These are phyloP conservation scores for Zhuqinia jingwanae DNA, from an alignment of 2,888 invertebrate species.

Conservation along the genomic window DNA sequence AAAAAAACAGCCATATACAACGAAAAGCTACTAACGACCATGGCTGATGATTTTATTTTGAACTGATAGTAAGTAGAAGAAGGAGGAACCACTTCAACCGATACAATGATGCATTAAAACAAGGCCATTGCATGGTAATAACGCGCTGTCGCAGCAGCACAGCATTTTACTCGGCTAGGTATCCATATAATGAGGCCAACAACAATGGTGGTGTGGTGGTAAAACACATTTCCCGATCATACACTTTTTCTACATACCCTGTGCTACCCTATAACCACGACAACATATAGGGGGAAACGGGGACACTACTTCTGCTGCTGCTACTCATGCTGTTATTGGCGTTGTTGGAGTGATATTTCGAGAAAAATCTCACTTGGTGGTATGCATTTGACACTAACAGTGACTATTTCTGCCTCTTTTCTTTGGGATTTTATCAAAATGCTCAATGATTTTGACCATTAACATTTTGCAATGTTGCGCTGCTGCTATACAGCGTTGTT, in stretches of 20 bases:
- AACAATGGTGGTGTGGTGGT: not conserved
- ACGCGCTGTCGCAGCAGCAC: conserved; percentile 12
- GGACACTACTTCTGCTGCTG: not conserved
- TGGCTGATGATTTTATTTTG: conserved; percentile 39
- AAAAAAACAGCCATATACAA: not conserved
- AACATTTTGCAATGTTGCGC: conserved; percentile 30
- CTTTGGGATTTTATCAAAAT: conserved; percentile 27
- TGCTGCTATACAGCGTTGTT: not conserved
- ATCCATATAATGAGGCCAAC: conserved; percentile 21
- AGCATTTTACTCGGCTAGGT: not conserved
- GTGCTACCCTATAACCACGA: too few relatives aligned
- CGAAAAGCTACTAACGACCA: conserved; percentile 1
- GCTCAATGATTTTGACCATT: conserved; percentile 38
- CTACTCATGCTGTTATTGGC: not conserved
- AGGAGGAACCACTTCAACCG: conserved; percentile 21
- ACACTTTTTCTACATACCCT: not conserved
- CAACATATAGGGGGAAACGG: not conserved
- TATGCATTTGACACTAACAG: conserved; percentile 39
- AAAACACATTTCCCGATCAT: conserved; percentile 19
- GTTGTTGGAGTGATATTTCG: conserved; percentile 16
- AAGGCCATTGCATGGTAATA: conserved; percentile 6
- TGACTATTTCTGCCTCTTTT: conserved; percentile 16
- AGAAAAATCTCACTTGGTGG: conserved; percentile 30
- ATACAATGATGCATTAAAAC: conserved; percentile 14
- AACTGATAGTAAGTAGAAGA: conserved; percentile 9